Evolutionary conservation across 2,888 invertebrate species (phyloP).

Genomic region (Drosophila phalerata): DNA sequence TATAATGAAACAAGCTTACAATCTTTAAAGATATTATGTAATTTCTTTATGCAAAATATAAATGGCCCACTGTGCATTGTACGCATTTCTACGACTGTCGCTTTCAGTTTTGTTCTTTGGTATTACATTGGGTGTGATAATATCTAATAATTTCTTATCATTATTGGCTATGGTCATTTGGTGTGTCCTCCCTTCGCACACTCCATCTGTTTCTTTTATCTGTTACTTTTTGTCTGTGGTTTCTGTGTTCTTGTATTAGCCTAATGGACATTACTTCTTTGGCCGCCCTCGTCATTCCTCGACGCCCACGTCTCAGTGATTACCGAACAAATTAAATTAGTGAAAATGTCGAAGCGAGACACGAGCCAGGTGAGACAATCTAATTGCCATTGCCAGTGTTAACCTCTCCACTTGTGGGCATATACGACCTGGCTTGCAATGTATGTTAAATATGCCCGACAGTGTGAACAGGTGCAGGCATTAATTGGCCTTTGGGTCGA

Average conservation of each 20-base stretch:
- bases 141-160: constrained; percentile 81
- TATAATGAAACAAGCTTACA: too few species aligned
- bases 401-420: constrained; percentile 16
- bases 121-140: constrained; percentile 70
- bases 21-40: too few species aligned
- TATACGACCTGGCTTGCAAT: constrained; percentile 17
- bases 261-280: constrained; percentile 58
- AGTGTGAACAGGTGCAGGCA: constrained; percentile 63
- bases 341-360: constrained; percentile 64
- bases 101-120: constrained; percentile 41
- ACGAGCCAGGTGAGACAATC: constrained; percentile 62
- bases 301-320: constrained; percentile 58
- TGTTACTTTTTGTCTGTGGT: constrained; percentile 23
- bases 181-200: constrained; percentile 10
- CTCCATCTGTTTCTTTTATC: constrained; percentile 10
- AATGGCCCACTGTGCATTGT: constrained; percentile 25
- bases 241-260: constrained; percentile 45
- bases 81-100: constrained; percentile 41
- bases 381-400: constrained; percentile 50
- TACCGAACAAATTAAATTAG: constrained; percentile 77
- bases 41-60: too few species aligned
- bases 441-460: constrained; percentile 49
- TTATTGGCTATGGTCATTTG: constrained; percentile 72
- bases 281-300: constrained; percentile 5
- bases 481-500: constrained; percentile 66